Conservation (phyloP, 2,113 vertebrate species). For the Myotis lucifugus region DNA sequence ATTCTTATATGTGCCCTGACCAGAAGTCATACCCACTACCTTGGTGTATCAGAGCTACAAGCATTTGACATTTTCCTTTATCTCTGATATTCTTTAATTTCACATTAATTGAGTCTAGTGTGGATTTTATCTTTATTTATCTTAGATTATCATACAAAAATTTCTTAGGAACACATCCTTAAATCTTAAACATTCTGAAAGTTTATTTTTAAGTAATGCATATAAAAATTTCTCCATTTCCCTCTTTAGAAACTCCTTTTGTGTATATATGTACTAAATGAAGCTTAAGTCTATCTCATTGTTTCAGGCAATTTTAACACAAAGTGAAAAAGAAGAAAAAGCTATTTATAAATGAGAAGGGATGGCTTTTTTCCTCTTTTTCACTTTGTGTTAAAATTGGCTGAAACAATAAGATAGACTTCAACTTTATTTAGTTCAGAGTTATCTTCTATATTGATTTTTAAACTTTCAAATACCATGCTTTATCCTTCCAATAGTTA, state of each 20-base stretch:
- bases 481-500: background rate
- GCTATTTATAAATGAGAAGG: background rate
- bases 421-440: background rate
- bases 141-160: background rate
- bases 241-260: too few relatives aligned
- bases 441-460: background rate
- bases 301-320: background rate
- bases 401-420: background rate
- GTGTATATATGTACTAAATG: background rate
- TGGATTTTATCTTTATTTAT: background rate
- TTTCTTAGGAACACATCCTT: background rate
- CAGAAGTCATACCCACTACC: background rate
- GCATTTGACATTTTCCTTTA: background rate
- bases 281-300: background rate
- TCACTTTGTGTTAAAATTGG: background rate
- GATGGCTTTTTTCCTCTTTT: background rate
- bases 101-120: background rate
- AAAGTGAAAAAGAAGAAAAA: background rate
- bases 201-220: background rate
- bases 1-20: background rate
- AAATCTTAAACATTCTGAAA: background rate
- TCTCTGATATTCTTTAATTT: background rate
- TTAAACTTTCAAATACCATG: background rate
- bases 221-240: background rate
- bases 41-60: background rate